Evolutionary conservation across 53 echinoderm and acorn worm species (phyloP), one percentile per base, ranked within the genome.

Genomic region (Echinometra lucunter): DNA sequence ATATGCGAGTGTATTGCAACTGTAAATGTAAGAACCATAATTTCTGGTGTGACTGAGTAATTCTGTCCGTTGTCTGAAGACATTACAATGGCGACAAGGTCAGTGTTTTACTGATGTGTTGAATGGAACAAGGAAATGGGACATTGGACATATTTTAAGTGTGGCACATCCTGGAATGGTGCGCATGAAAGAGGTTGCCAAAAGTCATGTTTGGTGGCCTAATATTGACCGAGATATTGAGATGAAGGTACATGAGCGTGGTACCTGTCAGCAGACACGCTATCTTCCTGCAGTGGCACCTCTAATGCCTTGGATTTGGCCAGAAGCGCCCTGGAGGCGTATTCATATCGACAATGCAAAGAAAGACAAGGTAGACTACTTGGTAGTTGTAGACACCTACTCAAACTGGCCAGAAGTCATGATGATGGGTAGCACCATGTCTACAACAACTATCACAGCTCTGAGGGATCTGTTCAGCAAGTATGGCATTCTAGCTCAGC

Each of bases 141-240:
- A n/a, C n/a, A n/a, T n/a, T n/a, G n/a, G n/a, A n/a, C n/a, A n/a
- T n/a, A n/a, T n/a, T n/a, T n/a, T n/a, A n/a, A n/a, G n/a, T 42
- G 70, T 70, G 58, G 91, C 92, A 40, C 95, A 97, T 57, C 42
- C 83, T 27, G 95, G 97, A 27, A 95, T 94, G 74, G 94, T 94
- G 9, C 45, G 37, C 35, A 97, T 89, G 82, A 93, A 95, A 42
- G 78, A 56, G 15, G 19, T 96, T 10, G 96, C 95, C 21, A 1
- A 92, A 78, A 92, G 95, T 60, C 95, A 94, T 63, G 60, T 95
- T n/a, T 95, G 91, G 94, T 96, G 97, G 95, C 97, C 95, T 28
- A 74, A 92, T 12, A 53, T 96, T 21, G 94, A 95, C 45, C 58
- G 74, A 57, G 95, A 95, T 49, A 95, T 93, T 27, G 89, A 95